Evolutionary conservation across 2,888 invertebrate genomes (phyloP).

Genomic region (Pristionchus maxplancki): DNA sequence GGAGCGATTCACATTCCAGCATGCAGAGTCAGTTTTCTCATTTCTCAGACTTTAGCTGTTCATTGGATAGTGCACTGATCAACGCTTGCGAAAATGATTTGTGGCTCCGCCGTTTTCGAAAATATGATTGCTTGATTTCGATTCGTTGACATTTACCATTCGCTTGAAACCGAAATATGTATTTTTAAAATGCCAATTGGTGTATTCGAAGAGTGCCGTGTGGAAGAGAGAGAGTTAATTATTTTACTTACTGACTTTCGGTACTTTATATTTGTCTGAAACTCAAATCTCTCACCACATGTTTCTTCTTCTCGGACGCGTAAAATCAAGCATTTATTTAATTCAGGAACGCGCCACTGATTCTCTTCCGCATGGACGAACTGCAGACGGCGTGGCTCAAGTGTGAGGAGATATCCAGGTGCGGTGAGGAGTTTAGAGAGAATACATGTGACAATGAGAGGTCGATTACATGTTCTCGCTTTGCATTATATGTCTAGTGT

Average conservation of each 20-base stretch:
- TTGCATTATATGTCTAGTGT: no score
- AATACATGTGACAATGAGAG: no score
- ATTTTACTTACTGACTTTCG: background rate
- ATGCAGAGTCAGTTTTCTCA: constrained; percentile 18
- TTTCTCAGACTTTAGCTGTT: no score
- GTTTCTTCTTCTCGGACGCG: background rate
- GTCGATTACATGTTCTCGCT: no score
- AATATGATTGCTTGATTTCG: background rate
- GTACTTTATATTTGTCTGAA: background rate
- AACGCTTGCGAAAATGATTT: background rate
- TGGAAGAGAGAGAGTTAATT: no score
- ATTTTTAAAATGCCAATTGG: no score
- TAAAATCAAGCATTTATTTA: background rate
- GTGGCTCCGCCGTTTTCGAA: background rate
- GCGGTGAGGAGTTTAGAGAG: background rate
- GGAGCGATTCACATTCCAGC: constrained; percentile 50
- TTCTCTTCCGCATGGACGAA: constrained; percentile 69
- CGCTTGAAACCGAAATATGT: no score
- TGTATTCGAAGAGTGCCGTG: no score
- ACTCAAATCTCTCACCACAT: background rate
- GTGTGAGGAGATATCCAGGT: constrained; percentile 45
- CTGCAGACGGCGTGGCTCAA: constrained; percentile 65
- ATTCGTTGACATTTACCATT: no score
- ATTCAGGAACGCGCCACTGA: constrained; percentile 67
- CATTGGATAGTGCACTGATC: background rate